Evolutionary conservation across 2,797 vertebrate genomes (phyloP), one percentile per base, ranked within the genome.

Genomic region (Agapornis canus): DNA sequence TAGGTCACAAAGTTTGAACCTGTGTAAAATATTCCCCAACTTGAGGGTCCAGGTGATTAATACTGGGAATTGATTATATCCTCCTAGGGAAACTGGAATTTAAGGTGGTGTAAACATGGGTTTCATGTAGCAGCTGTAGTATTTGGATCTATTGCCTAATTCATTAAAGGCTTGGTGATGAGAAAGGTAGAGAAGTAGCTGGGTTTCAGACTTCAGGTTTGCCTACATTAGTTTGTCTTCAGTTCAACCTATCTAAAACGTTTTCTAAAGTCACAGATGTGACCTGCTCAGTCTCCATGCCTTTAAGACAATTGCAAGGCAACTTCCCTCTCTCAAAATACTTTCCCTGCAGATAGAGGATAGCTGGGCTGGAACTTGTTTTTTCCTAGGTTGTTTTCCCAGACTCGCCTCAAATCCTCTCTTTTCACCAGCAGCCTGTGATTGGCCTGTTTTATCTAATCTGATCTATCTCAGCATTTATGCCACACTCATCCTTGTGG

Each of bases 211-310:
- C 19, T 71, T 89, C 52, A 90, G 40, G 29, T 90, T 87, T 85
- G 31, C 42, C 76, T 83, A 6, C 22, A 39, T 77, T 80, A 91
- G 22, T 85, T 73, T 69, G 54, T 51, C 57, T 83, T 90, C 61
- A 68, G 49, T 43, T 89, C 57, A 63, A 37, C 23, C n/a, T 21
- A 8, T 51, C 40, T 73, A 61, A 95, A 82, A 35, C 11, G 40
- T 83, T 71, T 93, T 80, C 80, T 51, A 47, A 63, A 57, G 69
- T 23, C 32, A 92, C 20, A 52, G 11, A 49, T 93, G 73, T 89
- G 75, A 89, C 61, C 32, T 92, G 16, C 14, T 32, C 22, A 4
- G 63, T 92, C 80, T 92, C 93, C 84, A 66, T 79, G 29, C 35
- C 56, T 76, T 88, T 60, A 76, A 79, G 57, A 85, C 42, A 72